These are phyloP conservation scores for Melinaea marsaeus DNA, from an alignment of 2,888 invertebrate species.

Conservation along the genomic window DNA sequence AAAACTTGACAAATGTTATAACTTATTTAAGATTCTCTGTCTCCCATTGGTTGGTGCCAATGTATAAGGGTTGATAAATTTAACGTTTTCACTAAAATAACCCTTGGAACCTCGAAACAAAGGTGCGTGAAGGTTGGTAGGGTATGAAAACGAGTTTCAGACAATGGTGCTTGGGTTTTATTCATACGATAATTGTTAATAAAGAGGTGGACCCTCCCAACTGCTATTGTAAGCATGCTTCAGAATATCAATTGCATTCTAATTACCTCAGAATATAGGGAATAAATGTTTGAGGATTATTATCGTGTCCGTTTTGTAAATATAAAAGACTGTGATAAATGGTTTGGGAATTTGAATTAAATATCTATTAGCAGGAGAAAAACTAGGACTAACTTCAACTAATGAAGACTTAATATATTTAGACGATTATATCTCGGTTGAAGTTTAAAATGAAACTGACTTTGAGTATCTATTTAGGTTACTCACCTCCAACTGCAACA, in stretches of 20 bases:
- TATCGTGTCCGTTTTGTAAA: conserved; percentile 23
- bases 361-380: neutral
- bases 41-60: neutral
- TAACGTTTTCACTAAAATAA: conserved; percentile 20
- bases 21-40: neutral
- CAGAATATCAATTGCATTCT: conserved; percentile 1
- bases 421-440: too few relatives aligned
- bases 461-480: neutral
- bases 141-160: conserved; percentile 12
- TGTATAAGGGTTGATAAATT: conserved; percentile 3
- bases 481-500: conserved; percentile 83
- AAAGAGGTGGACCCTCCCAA: neutral
- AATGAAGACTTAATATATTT: neutral
- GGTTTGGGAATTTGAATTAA: neutral
- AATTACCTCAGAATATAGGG: conserved; percentile 1
- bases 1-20: neutral
- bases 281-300: conserved; percentile 5
- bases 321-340: neutral
- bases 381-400: neutral
- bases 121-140: conserved; percentile 18
- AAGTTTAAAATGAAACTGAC: neutral
- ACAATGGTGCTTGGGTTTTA: conserved; percentile 10
- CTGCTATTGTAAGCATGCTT: conserved; percentile 3
- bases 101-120: conserved; percentile 13
- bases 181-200: conserved; percentile 17